phyloP scores from a whole-genome alignment of 2,113 vertebrate genomes.

The Pogonocichla stellata region DNA sequence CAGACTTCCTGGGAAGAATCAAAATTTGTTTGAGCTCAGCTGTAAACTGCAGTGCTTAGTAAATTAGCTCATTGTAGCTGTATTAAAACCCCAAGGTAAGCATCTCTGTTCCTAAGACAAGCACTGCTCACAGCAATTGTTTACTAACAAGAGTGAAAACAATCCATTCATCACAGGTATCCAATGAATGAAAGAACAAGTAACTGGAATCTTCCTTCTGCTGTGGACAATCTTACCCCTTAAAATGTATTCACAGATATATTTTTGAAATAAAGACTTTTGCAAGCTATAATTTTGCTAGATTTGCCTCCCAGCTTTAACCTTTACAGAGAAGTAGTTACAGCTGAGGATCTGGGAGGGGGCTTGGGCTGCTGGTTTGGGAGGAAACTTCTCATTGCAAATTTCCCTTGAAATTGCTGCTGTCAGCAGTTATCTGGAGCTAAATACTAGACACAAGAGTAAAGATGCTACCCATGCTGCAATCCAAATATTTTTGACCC shows the following conservation, averaged over 20 bases:
- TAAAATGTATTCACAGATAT: not conserved
- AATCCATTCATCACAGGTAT: not conserved
- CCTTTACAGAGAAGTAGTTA: not conserved
- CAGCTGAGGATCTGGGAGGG: not conserved
- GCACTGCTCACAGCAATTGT: not conserved
- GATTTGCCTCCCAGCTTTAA: not conserved
- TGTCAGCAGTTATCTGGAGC: not conserved
- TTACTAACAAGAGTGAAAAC: not conserved
- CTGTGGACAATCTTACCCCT: not conserved
- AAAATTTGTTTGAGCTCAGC: not conserved
- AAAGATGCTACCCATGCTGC: not conserved
- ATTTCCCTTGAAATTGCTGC: not conserved
- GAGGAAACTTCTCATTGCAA: not conserved
- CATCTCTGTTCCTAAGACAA: not conserved
- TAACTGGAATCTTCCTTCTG: not conserved
- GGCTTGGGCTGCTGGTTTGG: not conserved
- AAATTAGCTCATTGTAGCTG: not conserved
- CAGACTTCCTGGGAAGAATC: not conserved
- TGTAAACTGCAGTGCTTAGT: not conserved
- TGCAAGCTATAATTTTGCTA: not conserved
- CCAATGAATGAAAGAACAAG: not conserved
- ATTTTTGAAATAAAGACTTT: not conserved
- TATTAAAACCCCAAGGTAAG: not conserved
- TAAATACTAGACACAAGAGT: not conserved
- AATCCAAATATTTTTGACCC: not conserved